phyloP scores from a whole-genome alignment of 1,140 invertebrate genomes.

The Drosophila punjabiensis region DNA sequence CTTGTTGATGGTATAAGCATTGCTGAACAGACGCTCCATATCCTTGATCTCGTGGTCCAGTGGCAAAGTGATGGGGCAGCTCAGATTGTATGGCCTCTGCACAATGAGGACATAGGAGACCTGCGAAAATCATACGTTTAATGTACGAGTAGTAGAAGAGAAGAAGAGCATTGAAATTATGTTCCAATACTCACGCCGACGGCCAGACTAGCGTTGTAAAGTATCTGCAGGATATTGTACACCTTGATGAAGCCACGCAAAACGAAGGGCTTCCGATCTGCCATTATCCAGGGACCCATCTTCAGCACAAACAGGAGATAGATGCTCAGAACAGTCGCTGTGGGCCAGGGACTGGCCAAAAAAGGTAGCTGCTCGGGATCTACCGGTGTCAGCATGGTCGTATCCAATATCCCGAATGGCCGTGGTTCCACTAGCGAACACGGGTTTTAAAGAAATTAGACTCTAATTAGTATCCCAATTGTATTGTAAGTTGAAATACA shows the following conservation, averaged over 20 bases:
- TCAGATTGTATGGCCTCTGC: constrained; percentile 13
- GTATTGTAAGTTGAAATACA: neutral
- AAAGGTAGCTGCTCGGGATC: constrained; percentile 86
- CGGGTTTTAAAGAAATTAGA: neutral
- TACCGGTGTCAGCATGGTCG: constrained; percentile 8
- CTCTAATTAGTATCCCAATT: neutral
- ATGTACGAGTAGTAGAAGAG: neutral
- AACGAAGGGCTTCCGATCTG: constrained; percentile 91
- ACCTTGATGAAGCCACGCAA: constrained; percentile 90
- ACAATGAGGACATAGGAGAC: constrained; percentile 6
- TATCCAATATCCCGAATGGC: neutral
- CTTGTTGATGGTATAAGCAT: constrained; percentile 36
- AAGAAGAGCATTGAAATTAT: too few species aligned
- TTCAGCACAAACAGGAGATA: constrained; percentile 89
- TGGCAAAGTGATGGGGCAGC: constrained; percentile 33
- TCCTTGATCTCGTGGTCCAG: constrained; percentile 32
- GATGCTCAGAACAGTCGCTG: constrained; percentile 88
- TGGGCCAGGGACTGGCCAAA: constrained; percentile 90
- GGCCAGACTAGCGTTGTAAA: constrained; percentile 33
- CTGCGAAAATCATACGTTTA: neutral
- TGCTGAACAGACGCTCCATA: constrained; percentile 24
- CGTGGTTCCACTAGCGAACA: neutral
- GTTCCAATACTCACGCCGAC: constrained; percentile 28
- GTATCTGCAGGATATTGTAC: constrained; percentile 91
- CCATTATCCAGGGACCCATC: constrained; percentile 92